Evolutionary conservation across 2,888 invertebrate species (phyloP).

Genomic region (Plemyria rubiginata): DNA sequence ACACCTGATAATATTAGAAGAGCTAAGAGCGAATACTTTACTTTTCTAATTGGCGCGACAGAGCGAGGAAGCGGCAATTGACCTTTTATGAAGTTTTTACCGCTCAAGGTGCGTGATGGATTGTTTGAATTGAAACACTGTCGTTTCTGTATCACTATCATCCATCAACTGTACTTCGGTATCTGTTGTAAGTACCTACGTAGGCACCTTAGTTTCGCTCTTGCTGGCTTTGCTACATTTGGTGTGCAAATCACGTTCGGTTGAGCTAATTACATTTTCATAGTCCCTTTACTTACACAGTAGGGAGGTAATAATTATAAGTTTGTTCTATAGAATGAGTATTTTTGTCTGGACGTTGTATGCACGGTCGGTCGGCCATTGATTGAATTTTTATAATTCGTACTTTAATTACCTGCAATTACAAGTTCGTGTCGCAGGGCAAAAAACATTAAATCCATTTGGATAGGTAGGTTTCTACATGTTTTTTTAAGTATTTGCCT

Average conservation of each 20-base stretch:
- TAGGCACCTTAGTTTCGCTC: background rate
- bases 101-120: constrained; percentile 56
- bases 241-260: constrained; percentile 3
- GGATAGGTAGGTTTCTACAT: too few relatives aligned
- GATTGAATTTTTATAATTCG: too few relatives aligned
- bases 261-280: constrained; percentile 2
- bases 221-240: constrained; percentile 1
- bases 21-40: constrained; percentile 12
- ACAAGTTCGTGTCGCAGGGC: too few relatives aligned
- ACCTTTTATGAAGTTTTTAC: constrained; percentile 63
- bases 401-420: too few relatives aligned
- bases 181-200: constrained; percentile 23
- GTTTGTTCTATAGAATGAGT: background rate
- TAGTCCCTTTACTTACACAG: background rate
- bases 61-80: constrained; percentile 62
- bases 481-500: too few relatives aligned
- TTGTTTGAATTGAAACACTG: constrained; percentile 41
- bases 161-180: constrained; percentile 45
- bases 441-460: too few relatives aligned
- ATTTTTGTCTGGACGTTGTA: background rate
- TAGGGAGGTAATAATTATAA: background rate
- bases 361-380: too few relatives aligned
- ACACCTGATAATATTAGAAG: constrained; percentile 24
- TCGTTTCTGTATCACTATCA: constrained; percentile 42
- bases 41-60: constrained; percentile 55